Base-by-base conservation (phyloP, 2,888 invertebrate species). In the Adelphocoris suturalis region DNA sequence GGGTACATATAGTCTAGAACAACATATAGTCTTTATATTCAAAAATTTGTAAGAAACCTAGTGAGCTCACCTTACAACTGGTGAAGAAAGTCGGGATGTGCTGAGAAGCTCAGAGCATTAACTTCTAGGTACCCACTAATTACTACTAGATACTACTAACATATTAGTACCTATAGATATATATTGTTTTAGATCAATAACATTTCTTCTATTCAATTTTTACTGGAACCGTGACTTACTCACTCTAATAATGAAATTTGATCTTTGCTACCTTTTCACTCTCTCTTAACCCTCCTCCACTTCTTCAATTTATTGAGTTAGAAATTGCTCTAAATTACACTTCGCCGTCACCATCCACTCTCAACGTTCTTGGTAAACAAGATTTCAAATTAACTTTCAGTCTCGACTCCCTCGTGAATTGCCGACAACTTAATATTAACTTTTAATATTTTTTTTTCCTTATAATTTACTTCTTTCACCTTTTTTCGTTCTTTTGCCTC, bases 331-430 rank as follows among this genome's bases (percentile, higher is more conserved):
- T 48, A 82, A 82, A 82, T 82, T 82, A 82, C 82, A 52, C 82
- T 82, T 82, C 19, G 19, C 82, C 47, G 80, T 23, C 52, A 19
- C 82, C 82, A 27, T 19, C 27, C 7, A 52, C 48, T 14, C 47
- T 82, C 52, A 19, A n/a, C 82, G n/a, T 52, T 23, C 52, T 27
- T 14, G 27, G 82, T 48, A 82, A 82, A 82, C 82, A 82, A 82
- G 82, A 82, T 82, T 82, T 52, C 55, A 82, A 82, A 82, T 82
- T 52, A 82, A 82, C 82, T 82, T 82, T 52, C 82, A 82, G 52
- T 23, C 52, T 78, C 19, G 37, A 78, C 78, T 82, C 52, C 80
- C 19, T 46, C 46, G 46, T 47, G 80, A 81, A 81, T 81, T 47
- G 82, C 52, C 82, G 52, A 82, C 47, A 82, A 82, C 55, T 27